phyloP scores from a whole-genome alignment of 2,113 vertebrate species.

The Rhineura floridana region DNA sequence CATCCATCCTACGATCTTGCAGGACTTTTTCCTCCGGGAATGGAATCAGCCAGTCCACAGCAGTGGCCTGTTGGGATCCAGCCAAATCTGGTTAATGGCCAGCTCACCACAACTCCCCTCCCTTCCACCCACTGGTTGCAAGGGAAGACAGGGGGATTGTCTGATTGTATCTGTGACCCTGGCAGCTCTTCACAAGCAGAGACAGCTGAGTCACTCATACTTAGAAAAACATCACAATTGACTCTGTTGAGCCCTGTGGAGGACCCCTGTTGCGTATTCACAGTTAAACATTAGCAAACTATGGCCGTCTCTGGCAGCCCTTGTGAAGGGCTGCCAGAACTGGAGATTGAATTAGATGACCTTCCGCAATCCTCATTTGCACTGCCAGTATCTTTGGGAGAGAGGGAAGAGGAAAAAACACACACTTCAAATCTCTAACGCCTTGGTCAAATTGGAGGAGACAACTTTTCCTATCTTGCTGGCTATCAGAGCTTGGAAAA shows the following conservation, averaged over 20 bases:
- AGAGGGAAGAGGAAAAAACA: neutral
- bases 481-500: too few relatives aligned
- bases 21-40: neutral
- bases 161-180: conserved; percentile 71
- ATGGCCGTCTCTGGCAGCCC: conserved; percentile 68
- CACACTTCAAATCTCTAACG: neutral
- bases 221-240: conserved; percentile 77
- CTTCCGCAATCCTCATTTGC: conserved; percentile 44
- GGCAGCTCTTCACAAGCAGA: conserved; percentile 72
- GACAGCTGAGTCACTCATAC: conserved; percentile 77
- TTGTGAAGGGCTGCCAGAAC: conserved; percentile 67
- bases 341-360: conserved; percentile 69
- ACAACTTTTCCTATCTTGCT: conserved; percentile 60
- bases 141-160: conserved; percentile 43
- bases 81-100: neutral
- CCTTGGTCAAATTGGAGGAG: conserved; percentile 63
- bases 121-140: neutral
- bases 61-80: neutral
- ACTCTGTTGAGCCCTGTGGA: conserved; percentile 70
- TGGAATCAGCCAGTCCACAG: neutral
- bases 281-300: conserved; percentile 69
- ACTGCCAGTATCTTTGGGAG: conserved; percentile 3
- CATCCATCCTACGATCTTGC: too few relatives aligned
- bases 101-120: neutral
- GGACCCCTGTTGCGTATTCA: conserved; percentile 68